phyloP scores from a whole-genome alignment of 2,888 invertebrate species.

The Leuctra nigra region DNA sequence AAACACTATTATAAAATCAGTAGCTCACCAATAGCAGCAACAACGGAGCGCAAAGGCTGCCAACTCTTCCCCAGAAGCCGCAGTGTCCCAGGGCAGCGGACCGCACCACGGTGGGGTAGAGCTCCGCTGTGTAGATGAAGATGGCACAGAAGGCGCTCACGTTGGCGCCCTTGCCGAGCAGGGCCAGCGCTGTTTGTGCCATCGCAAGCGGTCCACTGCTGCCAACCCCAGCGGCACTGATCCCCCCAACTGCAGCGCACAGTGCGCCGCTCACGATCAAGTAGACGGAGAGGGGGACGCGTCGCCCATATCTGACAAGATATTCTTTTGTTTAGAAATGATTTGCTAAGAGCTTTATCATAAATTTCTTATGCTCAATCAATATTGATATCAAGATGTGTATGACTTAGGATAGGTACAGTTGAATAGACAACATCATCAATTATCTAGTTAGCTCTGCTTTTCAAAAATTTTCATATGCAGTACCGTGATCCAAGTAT shows the following conservation, averaged over 20 bases:
- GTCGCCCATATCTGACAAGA: conserved; percentile 38
- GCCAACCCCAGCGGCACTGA: conserved; percentile 29
- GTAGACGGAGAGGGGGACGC: conserved; percentile 40
- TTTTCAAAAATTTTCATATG: too few relatives aligned
- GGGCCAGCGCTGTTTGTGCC: conserved; percentile 34
- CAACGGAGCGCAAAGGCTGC: conserved; percentile 43
- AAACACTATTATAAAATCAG: too few relatives aligned
- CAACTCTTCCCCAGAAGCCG: conserved; percentile 43
- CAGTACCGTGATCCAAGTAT: too few relatives aligned
- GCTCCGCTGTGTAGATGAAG: conserved; percentile 39
- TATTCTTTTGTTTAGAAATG: too few relatives aligned
- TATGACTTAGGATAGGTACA: not conserved
- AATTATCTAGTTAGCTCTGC: too few relatives aligned
- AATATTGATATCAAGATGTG: not conserved
- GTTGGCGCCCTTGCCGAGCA: conserved; percentile 42
- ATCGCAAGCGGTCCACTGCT: conserved; percentile 14
- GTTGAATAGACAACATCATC: too few relatives aligned
- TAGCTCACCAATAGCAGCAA: conserved; percentile 32
- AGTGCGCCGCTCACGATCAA: conserved; percentile 40
- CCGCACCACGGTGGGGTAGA: conserved; percentile 40
- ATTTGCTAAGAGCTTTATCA: too few relatives aligned
- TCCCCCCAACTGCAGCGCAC: conserved; percentile 39
- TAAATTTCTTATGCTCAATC: not conserved
- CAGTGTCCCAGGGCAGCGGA: conserved; percentile 43
- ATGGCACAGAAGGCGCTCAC: conserved; percentile 43